A percentile compares a stretch with the other conserved stretches of the same genome.
These are phyloP conservation scores for Lepus oiostolus DNA, from an alignment of 2,797 vertebrate genomes.

Conservation along the genomic window DNA sequence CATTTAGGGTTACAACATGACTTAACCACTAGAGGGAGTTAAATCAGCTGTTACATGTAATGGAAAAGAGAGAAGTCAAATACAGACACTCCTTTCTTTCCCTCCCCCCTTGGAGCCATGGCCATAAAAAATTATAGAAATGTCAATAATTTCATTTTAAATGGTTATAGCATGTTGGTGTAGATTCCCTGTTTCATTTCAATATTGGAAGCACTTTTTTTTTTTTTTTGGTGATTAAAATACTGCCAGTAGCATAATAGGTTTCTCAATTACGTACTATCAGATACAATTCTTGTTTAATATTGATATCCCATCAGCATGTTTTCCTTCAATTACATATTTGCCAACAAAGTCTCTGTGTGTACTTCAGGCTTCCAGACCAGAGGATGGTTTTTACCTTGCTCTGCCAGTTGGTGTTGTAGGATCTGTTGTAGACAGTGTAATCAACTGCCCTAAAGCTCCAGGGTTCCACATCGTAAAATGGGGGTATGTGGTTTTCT, in stretches of 20 bases:
- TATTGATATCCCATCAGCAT: background rate
- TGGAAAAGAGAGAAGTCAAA: background rate
- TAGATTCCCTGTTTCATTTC: background rate
- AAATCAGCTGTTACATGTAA: background rate
- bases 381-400: conserved; percentile 13
- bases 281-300: background rate
- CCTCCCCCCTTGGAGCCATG: background rate
- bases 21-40: conserved; percentile 63
- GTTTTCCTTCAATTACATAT: background rate
- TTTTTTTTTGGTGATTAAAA: conserved; percentile 25
- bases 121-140: background rate
- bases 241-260: background rate
- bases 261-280: background rate
- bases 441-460: background rate
- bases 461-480: background rate
- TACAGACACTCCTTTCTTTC: background rate
- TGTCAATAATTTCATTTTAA: background rate
- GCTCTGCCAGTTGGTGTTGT: background rate
- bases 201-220: background rate
- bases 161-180: background rate
- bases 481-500: background rate
- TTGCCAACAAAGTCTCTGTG: background rate
- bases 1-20: background rate
- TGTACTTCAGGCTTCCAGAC: background rate
- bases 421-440: background rate